phyloP scores from a whole-genome alignment of 2,113 vertebrate genomes.

The Chionomys nivalis region DNA sequence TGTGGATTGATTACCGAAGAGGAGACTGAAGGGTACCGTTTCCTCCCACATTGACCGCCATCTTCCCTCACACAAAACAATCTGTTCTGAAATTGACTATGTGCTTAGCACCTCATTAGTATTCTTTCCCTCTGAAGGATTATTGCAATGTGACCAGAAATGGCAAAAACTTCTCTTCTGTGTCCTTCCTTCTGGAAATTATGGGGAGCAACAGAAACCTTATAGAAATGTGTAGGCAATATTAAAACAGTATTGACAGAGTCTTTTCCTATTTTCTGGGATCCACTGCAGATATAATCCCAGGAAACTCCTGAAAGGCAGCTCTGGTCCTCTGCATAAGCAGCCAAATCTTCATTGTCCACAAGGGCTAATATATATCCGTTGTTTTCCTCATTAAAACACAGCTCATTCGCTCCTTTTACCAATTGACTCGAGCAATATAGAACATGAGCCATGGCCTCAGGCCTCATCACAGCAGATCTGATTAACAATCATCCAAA shows the following conservation, averaged over 20 bases:
- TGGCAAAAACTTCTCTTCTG: constrained; percentile 34
- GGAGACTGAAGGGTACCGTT: background rate
- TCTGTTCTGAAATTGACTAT: constrained; percentile 52
- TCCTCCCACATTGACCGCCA: background rate
- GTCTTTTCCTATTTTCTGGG: background rate
- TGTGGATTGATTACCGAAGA: background rate
- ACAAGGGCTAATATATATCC: background rate
- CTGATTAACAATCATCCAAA: background rate
- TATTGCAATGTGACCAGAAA: constrained; percentile 46
- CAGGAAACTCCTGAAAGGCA: background rate
- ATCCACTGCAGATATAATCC: constrained; percentile 32
- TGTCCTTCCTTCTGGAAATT: constrained; percentile 47
- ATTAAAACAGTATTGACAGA: background rate
- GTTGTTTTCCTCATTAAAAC: background rate
- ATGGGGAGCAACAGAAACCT: constrained; percentile 17
- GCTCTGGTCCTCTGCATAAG: background rate
- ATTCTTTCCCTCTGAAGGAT: constrained; percentile 59
- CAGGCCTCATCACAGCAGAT: background rate
- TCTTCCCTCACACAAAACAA: constrained; percentile 39
- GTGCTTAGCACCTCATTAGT: constrained; percentile 52
- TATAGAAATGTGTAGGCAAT: background rate
- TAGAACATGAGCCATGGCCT: too few relatives aligned
- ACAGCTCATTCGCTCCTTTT: background rate
- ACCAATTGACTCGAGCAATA: background rate
- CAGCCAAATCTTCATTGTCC: background rate